phyloP scores from a whole-genome alignment of 2,113 vertebrate genomes.

The Phaethornis superciliosus region DNA sequence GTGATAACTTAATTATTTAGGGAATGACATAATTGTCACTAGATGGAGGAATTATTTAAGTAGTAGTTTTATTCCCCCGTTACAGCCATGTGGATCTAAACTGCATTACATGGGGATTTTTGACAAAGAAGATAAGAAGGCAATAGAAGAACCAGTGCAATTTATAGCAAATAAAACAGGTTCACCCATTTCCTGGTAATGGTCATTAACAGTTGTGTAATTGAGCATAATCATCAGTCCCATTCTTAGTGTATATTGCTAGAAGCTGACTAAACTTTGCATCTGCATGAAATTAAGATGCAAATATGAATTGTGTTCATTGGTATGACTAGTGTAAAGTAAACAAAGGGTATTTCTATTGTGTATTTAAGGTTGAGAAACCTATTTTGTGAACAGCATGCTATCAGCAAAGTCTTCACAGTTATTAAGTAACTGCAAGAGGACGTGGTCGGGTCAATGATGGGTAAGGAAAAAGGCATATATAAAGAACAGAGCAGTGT shows the following conservation, averaged over 20 bases:
- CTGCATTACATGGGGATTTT: background rate
- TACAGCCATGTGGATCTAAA: background rate
- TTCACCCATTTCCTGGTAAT: conserved; percentile 7
- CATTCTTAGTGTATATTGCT: conserved; percentile 10
- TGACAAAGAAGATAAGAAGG: background rate
- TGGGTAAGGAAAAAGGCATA: background rate
- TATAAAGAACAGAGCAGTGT: background rate
- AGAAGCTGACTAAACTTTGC: conserved; percentile 29
- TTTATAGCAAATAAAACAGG: background rate
- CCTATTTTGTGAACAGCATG: conserved; percentile 43
- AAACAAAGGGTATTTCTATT: conserved; percentile 50
- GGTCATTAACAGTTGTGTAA: conserved; percentile 25
- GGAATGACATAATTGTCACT: background rate
- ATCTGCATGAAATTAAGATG: conserved; percentile 63
- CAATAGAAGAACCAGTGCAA: background rate
- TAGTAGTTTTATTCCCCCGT: background rate
- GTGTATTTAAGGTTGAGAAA: conserved; percentile 53
- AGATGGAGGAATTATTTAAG: background rate
- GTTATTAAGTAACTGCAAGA: conserved; percentile 49
- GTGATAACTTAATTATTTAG: background rate
- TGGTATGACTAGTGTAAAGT: conserved; percentile 43
- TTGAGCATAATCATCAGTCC: conserved; percentile 28
- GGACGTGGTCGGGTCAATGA: conserved; percentile 8
- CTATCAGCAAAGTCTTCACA: background rate
- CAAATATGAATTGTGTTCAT: conserved; percentile 53